phyloP scores from a whole-genome alignment of 2,888 invertebrate genomes.

The Panzeria rudis region DNA sequence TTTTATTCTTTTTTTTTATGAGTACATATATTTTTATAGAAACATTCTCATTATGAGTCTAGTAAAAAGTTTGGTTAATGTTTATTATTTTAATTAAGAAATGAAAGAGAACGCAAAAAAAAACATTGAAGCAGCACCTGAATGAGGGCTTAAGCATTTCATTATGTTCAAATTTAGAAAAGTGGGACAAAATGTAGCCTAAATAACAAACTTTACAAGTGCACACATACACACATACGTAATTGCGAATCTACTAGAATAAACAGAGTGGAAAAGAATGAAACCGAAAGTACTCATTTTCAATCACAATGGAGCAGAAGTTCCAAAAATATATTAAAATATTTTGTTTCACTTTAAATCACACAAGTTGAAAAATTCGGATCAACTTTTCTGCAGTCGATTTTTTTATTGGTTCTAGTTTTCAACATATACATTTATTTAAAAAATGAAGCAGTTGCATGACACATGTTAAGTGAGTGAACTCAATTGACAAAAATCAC shows the following conservation, averaged over 20 bases:
- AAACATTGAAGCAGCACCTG: neutral
- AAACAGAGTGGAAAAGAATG: conserved; percentile 8
- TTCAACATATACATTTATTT: too few relatives aligned
- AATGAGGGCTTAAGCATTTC: conserved; percentile 32
- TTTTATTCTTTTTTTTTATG: conserved; percentile 7
- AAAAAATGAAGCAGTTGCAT: too few relatives aligned
- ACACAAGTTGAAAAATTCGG: too few relatives aligned
- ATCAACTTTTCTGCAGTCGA: too few relatives aligned
- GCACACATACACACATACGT: neutral
- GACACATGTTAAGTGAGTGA: too few relatives aligned
- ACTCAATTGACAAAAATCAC: too few relatives aligned
- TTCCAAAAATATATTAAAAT: too few relatives aligned
- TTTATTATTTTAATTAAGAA: conserved; percentile 60
- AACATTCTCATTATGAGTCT: conserved; percentile 40
- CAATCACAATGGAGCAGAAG: neutral
- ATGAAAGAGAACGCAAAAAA: neutral
- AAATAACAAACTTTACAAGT: conserved; percentile 17
- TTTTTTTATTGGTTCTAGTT: too few relatives aligned
- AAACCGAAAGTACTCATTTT: neutral
- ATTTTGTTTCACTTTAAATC: too few relatives aligned
- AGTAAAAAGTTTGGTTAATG: conserved; percentile 36
- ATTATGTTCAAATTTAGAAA: conserved; percentile 6
- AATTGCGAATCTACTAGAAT: neutral
- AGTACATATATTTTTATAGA: neutral
- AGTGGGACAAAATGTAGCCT: conserved; percentile 12